Percentiles rank a stretch among this genome's conserved stretches.
Evolutionary conservation across 2,797 vertebrate species (phyloP).

Genomic region (Enteromius paludinosus): DNA sequence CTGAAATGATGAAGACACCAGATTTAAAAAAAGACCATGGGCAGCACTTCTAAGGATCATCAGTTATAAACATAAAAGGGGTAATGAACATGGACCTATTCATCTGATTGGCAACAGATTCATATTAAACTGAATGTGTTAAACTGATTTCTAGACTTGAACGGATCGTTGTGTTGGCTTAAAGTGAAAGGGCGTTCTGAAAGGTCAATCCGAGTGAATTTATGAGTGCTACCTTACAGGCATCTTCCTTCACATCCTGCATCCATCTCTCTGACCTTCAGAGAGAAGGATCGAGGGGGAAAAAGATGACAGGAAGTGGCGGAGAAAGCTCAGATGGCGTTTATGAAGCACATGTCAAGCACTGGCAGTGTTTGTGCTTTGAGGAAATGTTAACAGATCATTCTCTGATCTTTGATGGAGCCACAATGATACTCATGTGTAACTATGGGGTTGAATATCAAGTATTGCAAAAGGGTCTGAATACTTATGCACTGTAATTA

Average conservation of each 20-base stretch:
- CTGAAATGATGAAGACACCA: conserved; percentile 60
- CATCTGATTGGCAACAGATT: conserved; percentile 26
- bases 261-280: conserved; percentile 36
- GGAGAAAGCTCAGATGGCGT: background rate
- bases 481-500: background rate
- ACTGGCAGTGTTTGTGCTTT: conserved; percentile 17
- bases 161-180: background rate
- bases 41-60: conserved; percentile 34
- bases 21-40: conserved; percentile 41
- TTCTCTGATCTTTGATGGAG: conserved; percentile 18
- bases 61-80: conserved; percentile 27
- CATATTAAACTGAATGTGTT: background rate
- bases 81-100: conserved; percentile 22
- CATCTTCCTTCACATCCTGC: conserved; percentile 19
- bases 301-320: conserved; percentile 13
- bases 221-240: conserved; percentile 39
- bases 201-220: conserved; percentile 42
- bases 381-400: conserved; percentile 39
- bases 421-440: background rate
- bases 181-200: conserved; percentile 12
- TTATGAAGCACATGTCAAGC: conserved; percentile 25
- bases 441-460: background rate
- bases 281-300: background rate
- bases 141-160: background rate
- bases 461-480: background rate